Base-by-base conservation (phyloP, 2,888 invertebrate genomes). In the Caenorhabditis sp. region DNA sequence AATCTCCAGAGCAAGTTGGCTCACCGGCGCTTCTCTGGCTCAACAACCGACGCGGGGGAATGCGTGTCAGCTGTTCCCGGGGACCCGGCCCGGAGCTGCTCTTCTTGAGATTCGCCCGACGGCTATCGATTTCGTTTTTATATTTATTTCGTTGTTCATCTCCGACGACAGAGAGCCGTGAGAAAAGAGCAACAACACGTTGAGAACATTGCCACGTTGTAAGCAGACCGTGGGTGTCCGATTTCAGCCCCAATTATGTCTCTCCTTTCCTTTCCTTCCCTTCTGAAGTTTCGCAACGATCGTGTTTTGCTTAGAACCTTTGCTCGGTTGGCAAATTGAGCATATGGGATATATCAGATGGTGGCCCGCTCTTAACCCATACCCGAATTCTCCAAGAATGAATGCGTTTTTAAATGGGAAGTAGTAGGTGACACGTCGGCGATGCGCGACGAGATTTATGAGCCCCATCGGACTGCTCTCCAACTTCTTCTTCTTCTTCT, bases 41-140 rank as follows among this genome's bases (percentile, higher is more conserved):
- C 62, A 52, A 58, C 66, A 55, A 56, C 58, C 58, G 68, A 53
- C 37, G 37, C 22, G 9, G 39, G 45, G 43, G 52, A 52, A 39
- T 66, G 48, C 22, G 53, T 59, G 70, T 70, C 70, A 70, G 70
- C 70, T 70, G 70, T 70, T 70, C 70, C 48, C 50, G 59, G 53
- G 53, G 37, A 22, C 24, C 9, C 50, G n/a, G 55, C 6, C 56
- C 48, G 68, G 58, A 48, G 59, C 30, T n/a, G n/a, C n/a, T n/a
- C n/a, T 68, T 66, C 66, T 37, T 59, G 59, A 56, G 66, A 58
- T 58, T 45, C 52, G 27, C 45, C 48, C 62, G 59, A 41, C 48
- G 45, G 53, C 70, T 70, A 70, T 70, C 70, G 70, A 70, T 70
- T 70, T 70, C 70, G 70, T 70, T 70, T 70, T 70, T 70, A 70